These are phyloP conservation scores for Chrysochloris asiatica DNA, from an alignment of 2,113 vertebrate species.

Conservation along the genomic window DNA sequence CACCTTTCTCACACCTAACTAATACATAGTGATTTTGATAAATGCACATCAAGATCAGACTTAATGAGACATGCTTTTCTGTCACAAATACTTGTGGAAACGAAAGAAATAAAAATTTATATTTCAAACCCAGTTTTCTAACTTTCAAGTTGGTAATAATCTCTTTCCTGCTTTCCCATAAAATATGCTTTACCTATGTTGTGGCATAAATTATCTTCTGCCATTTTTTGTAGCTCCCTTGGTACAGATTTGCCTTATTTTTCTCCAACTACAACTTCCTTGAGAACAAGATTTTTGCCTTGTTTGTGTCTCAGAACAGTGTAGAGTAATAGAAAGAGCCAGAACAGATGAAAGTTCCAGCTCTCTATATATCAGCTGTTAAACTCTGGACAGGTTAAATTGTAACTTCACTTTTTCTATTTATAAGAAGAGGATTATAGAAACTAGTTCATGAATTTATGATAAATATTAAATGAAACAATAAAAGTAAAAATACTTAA, in stretches of 20 bases:
- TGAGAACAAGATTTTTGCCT: background rate
- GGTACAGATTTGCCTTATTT: background rate
- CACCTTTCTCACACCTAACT: too few relatives aligned
- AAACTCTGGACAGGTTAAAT: background rate
- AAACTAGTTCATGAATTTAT: background rate
- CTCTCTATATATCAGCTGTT: background rate
- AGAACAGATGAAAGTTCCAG: background rate
- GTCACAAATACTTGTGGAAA: too few relatives aligned
- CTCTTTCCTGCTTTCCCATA: too few relatives aligned
- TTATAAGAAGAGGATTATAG: background rate
- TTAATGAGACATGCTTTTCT: too few relatives aligned
- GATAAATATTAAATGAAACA: background rate
- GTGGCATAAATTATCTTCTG: background rate
- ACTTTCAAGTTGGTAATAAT: too few relatives aligned
- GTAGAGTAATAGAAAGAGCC: background rate
- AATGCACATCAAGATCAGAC: too few relatives aligned
- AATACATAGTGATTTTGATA: too few relatives aligned
- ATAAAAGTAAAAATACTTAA: background rate
- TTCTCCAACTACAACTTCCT: background rate
- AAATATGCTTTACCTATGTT: background rate
- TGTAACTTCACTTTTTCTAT: background rate
- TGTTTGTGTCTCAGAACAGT: background rate
- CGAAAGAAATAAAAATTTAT: too few relatives aligned
- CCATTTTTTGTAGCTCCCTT: background rate
- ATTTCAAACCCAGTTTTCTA: too few relatives aligned